Evolutionary conservation across 1,140 invertebrate genomes (phyloP), one percentile per base, ranked within the genome.

Genomic region (Scaptodrosophila lebanonensis): DNA sequence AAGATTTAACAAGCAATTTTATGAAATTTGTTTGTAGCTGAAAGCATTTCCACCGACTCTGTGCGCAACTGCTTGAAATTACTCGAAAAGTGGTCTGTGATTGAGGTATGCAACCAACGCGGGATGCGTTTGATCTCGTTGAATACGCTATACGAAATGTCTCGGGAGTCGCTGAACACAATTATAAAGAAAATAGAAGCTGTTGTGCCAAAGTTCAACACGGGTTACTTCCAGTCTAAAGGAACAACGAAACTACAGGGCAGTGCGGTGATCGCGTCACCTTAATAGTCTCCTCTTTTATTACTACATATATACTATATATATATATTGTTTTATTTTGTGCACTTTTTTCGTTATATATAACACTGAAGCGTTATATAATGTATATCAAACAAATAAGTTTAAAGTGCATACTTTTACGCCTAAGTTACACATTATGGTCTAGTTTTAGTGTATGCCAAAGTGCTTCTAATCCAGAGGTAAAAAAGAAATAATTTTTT

Each of bases 31-130:
- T 42, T 48, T 60, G 20, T 38, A 97, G 95, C 91, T 61, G 95
- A 96, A 88, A 93, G 94, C 86, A 90, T 95, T 20, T 93, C 93
- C 13, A 91, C 93, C 2, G 94, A 95, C 83, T 91, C 93, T 0
- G 91, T 97, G 25, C 92, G 92, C 73, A 96, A 95, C 87, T 93
- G 94, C 29, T 83, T 95, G 6, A 93, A 93, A 63, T 72, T 95
- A 1, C 91, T 95, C 32, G 90, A 95, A 70, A 91, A 93, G 60
- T 93, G 93, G 92, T 91, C 92, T 47, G 89, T 95, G 8, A 76
- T 96, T 17, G 93, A 95, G 48, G 90, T 92, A 79, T 91, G 92
- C 79, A 88, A 89, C 11, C 89, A 92, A 61, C 89, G 86, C 18
- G 86, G 86, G 53, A 44, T 86, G 61, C 73, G 85, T 52, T 44